Conservation (phyloP, 2,888 invertebrate genomes). For the Metopia argyrocephala region DNA sequence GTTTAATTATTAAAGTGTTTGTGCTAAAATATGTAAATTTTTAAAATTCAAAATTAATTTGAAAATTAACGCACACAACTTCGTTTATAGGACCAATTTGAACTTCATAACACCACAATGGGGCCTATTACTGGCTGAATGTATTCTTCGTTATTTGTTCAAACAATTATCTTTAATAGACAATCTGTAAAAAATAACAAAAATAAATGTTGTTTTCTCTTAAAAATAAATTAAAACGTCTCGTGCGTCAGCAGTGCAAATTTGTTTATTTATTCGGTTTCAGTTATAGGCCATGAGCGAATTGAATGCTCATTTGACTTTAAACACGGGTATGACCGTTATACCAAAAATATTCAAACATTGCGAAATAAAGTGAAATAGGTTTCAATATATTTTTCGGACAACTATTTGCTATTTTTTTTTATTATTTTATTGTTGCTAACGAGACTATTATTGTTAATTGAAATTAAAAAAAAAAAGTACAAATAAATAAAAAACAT, state of each 20-base stretch:
- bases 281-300: not conserved
- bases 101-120: not conserved
- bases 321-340: not conserved
- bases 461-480: not conserved
- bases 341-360: too few relatives aligned
- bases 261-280: constrained; percentile 1
- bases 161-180: not conserved
- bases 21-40: not conserved
- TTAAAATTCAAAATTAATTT: not conserved
- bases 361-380: too few relatives aligned
- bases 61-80: not conserved
- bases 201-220: not conserved
- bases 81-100: not conserved
- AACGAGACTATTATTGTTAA: constrained; percentile 40
- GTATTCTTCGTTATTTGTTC: not conserved
- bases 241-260: constrained; percentile 40
- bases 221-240: constrained; percentile 15
- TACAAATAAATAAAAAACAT: not conserved
- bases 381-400: not conserved
- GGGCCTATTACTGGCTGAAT: not conserved
- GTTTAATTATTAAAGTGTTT: not conserved
- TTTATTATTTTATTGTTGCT: constrained; percentile 25
- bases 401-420: not conserved
- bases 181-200: not conserved
- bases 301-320: not conserved